These are phyloP conservation scores for Hoplodrina blanda DNA, from an alignment of 2,888 invertebrate genomes.

Conservation along the genomic window DNA sequence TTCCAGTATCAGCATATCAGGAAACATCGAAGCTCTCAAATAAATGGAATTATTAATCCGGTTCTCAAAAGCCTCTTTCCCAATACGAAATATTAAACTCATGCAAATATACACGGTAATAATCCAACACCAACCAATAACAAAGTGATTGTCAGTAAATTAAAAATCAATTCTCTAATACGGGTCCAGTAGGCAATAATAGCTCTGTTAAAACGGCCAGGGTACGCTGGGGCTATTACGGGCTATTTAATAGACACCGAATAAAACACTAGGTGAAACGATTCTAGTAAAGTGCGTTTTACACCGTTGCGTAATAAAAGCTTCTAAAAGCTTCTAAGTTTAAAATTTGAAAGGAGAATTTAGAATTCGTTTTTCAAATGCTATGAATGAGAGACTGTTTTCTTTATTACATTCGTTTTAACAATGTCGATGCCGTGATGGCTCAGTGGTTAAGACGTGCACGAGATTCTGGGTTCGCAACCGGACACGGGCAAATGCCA, in stretches of 20 bases:
- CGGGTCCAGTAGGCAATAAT: conserved; percentile 48
- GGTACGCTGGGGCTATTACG: conserved; percentile 67
- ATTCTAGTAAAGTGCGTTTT: conserved; percentile 44
- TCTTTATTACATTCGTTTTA: too few relatives aligned
- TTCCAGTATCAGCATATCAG: neutral
- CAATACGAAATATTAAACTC: conserved; percentile 15
- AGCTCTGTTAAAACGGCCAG: conserved; percentile 45
- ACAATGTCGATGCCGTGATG: too few relatives aligned
- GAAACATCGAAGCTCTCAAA: neutral
- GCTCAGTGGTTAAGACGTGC: too few relatives aligned
- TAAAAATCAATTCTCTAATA: conserved; percentile 67
- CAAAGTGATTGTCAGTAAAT: conserved; percentile 49
- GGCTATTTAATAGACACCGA: conserved; percentile 71
- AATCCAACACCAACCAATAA: conserved; percentile 25
- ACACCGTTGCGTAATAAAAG: conserved; percentile 67
- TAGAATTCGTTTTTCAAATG: neutral
- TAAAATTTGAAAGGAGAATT: too few relatives aligned
- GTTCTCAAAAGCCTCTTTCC: neutral
- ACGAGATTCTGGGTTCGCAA: too few relatives aligned
- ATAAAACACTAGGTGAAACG: conserved; percentile 74
- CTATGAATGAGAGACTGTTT: neutral
- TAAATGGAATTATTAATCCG: conserved; percentile 1
- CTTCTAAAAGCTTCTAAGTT: neutral
- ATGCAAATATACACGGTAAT: conserved; percentile 14
- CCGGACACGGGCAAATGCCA: too few relatives aligned